phyloP scores from a whole-genome alignment of 2,888 invertebrate genomes.

The Parascotia fuliginaria region DNA sequence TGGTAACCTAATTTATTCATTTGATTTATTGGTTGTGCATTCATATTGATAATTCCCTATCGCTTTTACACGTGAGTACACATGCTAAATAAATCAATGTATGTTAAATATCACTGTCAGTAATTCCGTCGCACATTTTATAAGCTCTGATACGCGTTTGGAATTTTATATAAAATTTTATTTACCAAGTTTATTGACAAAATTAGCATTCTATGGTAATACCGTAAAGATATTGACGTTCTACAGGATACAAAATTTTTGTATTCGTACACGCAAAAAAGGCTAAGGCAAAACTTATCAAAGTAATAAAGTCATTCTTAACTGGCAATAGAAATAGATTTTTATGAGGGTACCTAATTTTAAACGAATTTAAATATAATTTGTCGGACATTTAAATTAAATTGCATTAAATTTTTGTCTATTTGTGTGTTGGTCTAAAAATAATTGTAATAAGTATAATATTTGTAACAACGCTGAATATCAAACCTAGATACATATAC shows the following conservation, averaged over 20 bases:
- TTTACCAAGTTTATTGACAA: slow-evolving; percentile 22
- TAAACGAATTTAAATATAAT: too few relatives aligned
- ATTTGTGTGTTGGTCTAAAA: too few relatives aligned
- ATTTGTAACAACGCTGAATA: too few relatives aligned
- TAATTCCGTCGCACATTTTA: slow-evolving; percentile 26
- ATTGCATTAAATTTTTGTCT: too few relatives aligned
- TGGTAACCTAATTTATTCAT: background rate
- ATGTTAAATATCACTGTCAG: slow-evolving; percentile 20
- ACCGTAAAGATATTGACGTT: background rate
- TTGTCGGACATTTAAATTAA: too few relatives aligned
- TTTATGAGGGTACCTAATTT: too few relatives aligned
- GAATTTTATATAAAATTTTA: slow-evolving; percentile 13
- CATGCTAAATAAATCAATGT: slow-evolving; percentile 11
- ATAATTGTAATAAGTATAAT: too few relatives aligned
- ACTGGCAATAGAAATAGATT: too few relatives aligned
- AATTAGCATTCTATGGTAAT: background rate
- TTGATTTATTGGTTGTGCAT: slow-evolving; percentile 10
- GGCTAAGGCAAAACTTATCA: too few relatives aligned
- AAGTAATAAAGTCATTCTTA: too few relatives aligned
- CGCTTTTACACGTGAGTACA: slow-evolving; percentile 5
- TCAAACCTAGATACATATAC: too few relatives aligned
- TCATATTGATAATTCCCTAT: slow-evolving; percentile 20
- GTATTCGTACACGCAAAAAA: too few relatives aligned
- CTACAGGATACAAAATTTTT: background rate
- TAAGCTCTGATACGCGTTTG: slow-evolving; percentile 24